Conservation (phyloP, 2,888 invertebrate genomes). For the Diogma glabrata region DNA sequence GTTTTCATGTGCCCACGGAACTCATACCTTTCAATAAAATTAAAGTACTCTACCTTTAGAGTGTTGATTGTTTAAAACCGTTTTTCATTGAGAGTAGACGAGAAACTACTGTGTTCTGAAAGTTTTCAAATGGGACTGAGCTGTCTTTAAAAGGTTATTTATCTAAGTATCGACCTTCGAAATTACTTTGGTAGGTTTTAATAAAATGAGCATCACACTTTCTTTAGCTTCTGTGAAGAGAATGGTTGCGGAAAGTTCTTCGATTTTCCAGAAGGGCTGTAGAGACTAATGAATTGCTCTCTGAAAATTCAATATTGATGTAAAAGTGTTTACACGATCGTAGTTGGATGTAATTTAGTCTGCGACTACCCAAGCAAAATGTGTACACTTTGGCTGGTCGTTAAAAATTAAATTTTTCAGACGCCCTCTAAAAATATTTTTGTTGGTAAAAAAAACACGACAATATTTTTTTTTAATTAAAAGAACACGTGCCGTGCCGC, state of each 20-base stretch:
- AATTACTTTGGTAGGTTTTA: not conserved
- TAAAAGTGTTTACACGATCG: not conserved
- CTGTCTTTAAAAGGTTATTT: too few species aligned
- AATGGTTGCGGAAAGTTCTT: not conserved
- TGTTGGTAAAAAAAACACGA: too few species aligned
- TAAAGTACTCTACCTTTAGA: not conserved
- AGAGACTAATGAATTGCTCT: not conserved
- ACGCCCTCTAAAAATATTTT: too few species aligned
- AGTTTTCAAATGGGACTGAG: not conserved
- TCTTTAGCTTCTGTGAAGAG: not conserved
- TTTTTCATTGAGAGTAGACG: not conserved
- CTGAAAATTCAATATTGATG: not conserved
- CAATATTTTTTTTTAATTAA: too few species aligned
- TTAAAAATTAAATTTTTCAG: too few species aligned
- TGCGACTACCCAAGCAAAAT: too few species aligned
- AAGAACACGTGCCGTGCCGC: too few species aligned
- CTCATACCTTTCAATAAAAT: not conserved
- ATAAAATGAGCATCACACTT: not conserved
- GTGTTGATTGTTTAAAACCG: not conserved
- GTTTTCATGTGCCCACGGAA: not conserved
- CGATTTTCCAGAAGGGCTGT: too few species aligned
- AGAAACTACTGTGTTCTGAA: not conserved
- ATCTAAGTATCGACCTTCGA: not conserved
- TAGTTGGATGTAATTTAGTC: too few species aligned
- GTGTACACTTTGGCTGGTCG: not conserved